Evolutionary conservation across 2,797 vertebrate genomes (phyloP), one percentile per base, ranked within the genome.

Genomic region (Orestias chungarensis): DNA sequence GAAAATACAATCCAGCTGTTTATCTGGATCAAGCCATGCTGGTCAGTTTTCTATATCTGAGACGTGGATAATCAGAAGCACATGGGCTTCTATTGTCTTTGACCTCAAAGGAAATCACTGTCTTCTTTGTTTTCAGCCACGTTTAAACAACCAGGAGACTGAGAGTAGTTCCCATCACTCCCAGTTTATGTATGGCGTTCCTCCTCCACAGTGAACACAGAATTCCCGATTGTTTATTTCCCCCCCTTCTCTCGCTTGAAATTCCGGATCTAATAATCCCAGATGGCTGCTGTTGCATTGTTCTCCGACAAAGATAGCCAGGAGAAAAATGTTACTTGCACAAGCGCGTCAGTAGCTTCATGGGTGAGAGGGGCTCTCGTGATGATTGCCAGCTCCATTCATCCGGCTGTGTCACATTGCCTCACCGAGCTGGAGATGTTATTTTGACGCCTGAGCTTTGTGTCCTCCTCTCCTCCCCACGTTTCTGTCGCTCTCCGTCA

Each of bases 41-140:
- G 84, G 88, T 89, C 86, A 84, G 84, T 74, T 89, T 89, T 82
- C 87, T 83, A 86, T 89, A 84, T 87, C 85, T 80, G 77, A 82
- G 68, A 86, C 50, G 44, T 52, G 74, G 87, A 79, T 91, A 90
- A 90, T 87, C 73, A 38, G 55, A 83, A 87, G 89, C 90, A 88
- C 85, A 78, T 86, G 88, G 17, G 61, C 65, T 49, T 52, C 79
- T 79, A 81, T 86, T 87, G 85, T 88, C 27, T 89, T 75, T 78
- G 75, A 86, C 79, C 85, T 84, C 76, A 70, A 70, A 77, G 81
- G 86, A 85, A 79, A 78, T 77, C 74, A 66, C 25, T 35, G 68
- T 65, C 75, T 87, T 78, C 20, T 18, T 44, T 73, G 80, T 81
- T 81, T 70, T 68, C 11, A 76, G 83, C 66, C 42, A 40, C 15